Evolutionary conservation across 2,113 vertebrate genomes (phyloP).

Genomic region (Phalacrocorax carbo): DNA sequence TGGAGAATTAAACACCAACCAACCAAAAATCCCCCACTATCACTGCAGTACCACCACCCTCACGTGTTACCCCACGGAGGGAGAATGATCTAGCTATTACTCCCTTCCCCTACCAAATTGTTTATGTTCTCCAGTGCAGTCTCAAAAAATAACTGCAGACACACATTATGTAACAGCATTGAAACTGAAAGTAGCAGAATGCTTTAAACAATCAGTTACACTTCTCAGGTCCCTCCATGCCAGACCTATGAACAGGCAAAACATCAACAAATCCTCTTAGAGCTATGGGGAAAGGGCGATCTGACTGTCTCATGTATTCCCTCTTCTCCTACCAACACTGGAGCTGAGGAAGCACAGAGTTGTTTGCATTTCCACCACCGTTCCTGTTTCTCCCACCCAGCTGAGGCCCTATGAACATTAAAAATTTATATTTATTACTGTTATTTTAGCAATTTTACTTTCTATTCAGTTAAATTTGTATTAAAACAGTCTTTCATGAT

Average conservation of each 20-base stretch:
- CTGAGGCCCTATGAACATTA: too few species aligned
- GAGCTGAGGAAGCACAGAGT: neutral
- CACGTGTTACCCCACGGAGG: neutral
- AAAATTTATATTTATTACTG: neutral
- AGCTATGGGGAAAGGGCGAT: neutral
- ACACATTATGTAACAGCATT: neutral
- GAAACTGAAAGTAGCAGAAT: neutral
- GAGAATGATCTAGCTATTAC: neutral
- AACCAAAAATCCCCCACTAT: neutral
- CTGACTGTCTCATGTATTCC: neutral
- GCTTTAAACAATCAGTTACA: neutral
- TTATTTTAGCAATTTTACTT: neutral
- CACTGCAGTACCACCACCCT: neutral
- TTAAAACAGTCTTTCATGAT: neutral
- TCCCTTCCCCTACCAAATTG: neutral
- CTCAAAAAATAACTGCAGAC: neutral
- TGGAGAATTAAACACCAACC: neutral
- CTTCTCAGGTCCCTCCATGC: neutral
- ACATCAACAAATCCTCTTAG: neutral
- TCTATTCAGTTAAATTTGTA: neutral
- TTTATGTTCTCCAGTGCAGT: neutral
- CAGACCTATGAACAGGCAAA: neutral
- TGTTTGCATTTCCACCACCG: neutral
- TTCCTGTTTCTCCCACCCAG: neutral
- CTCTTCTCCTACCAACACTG: too few species aligned